Conservation (phyloP, 2,113 vertebrate genomes). For the Cyprinodon tularosa region DNA sequence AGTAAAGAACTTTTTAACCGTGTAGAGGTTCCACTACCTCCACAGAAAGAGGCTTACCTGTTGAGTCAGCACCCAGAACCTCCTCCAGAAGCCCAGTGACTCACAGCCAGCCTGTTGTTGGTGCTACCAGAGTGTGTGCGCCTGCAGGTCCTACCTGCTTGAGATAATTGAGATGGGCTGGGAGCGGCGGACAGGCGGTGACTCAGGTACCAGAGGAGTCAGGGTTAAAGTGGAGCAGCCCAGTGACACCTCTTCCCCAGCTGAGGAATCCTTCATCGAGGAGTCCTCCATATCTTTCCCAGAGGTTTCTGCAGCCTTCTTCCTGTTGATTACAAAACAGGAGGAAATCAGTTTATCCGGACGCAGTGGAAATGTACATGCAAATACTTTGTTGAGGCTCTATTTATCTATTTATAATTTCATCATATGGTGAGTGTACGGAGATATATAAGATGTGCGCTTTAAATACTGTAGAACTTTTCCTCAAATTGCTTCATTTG, state of each 20-base stretch:
- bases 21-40: background rate
- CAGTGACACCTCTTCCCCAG: conserved; percentile 10
- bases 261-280: background rate
- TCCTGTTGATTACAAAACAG: conserved; percentile 49
- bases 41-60: too few species aligned
- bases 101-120: conserved; percentile 9
- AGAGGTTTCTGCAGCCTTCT: conserved; percentile 75
- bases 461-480: too few species aligned
- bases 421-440: background rate
- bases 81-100: background rate
- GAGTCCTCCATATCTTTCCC: conserved; percentile 64
- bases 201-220: conserved; percentile 39
- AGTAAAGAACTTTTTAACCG: background rate
- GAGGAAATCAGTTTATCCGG: background rate
- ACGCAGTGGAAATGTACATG: background rate
- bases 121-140: background rate
- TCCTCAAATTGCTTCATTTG: background rate
- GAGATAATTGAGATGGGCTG: conserved; percentile 60
- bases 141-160: conserved; percentile 49
- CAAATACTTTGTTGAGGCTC: background rate
- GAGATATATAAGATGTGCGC: too few species aligned
- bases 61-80: background rate
- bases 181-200: conserved; percentile 57
- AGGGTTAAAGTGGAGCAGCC: conserved; percentile 52
- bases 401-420: background rate